Conservation (phyloP, 1,140 invertebrate species). For the Tetragnatha versicolor region DNA sequence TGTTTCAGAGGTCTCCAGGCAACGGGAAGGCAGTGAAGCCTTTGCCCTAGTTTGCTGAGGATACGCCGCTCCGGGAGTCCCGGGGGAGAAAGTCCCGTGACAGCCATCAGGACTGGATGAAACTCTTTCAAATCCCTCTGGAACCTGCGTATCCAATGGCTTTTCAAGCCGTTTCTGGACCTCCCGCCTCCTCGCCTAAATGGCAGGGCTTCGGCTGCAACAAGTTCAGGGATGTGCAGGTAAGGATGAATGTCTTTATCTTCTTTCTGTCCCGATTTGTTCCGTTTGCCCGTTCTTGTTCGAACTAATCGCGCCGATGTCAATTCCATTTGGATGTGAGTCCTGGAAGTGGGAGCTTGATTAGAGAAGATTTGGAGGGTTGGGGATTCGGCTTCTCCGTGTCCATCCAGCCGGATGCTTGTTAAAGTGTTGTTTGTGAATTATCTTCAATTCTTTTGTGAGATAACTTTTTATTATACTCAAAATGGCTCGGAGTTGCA, state of each 20-base stretch:
- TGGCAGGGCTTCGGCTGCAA: slow-evolving; percentile 48
- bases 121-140: slow-evolving; percentile 43
- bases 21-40: slow-evolving; percentile 39
- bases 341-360: too few relatives aligned
- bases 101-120: slow-evolving; percentile 41
- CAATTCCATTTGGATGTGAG: too few relatives aligned
- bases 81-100: slow-evolving; percentile 29
- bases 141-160: slow-evolving; percentile 52
- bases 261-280: not conserved
- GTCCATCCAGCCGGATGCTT: too few relatives aligned
- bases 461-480: too few relatives aligned
- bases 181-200: slow-evolving; percentile 39
- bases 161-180: slow-evolving; percentile 47
- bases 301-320: too few relatives aligned
- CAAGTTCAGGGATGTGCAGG: slow-evolving; percentile 50
- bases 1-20: slow-evolving; percentile 35
- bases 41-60: slow-evolving; percentile 33
- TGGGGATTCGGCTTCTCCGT: too few relatives aligned
- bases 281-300: not conserved
- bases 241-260: not conserved
- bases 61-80: not conserved
- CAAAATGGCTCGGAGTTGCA: too few relatives aligned
- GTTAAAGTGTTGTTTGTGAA: too few relatives aligned
- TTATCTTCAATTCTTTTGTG: too few relatives aligned
- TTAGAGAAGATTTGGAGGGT: too few relatives aligned